Evolutionary conservation across 2,888 invertebrate genomes (phyloP), one percentile per base, ranked within the genome.

Genomic region (Muscina levida): DNA sequence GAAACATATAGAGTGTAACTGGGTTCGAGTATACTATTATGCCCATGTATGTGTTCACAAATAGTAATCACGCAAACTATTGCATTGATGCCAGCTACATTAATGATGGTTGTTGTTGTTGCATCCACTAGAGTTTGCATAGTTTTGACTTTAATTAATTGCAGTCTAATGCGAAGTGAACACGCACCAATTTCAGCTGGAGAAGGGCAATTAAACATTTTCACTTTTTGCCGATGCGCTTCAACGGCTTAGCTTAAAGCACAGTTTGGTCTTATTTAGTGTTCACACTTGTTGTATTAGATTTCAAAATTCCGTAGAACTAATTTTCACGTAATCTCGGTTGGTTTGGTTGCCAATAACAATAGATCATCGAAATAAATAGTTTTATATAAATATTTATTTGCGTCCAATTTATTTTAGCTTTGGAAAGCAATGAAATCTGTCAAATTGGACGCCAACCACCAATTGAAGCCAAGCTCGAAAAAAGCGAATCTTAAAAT

Each of bases 121-220:
- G 15, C 6, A 24, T 56, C 17, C 37, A 62, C 13, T 53, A 11
- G 66, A 10, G 22, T 71, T 56, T 74, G 51, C 56, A 74, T 68
- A 57, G 68, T 70, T 81, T 78, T 81, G 79, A 80, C 74, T 82
- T 80, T 72, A 82, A 82, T 79, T 83, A 82, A 77, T 82, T 83
- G 78, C 81, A 76, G 75, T 56, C 72, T 82, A 83, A 78, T 83
- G 83, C 56, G 72, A 72, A 76, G 65, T 76, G 79, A 83, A 72
- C 84, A 84, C 78, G 84, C 83, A 83, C 77, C 66, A 53, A 26
- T 37, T 56, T 77, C 72, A 44, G 44, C 72, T 72, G 39, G 57
- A 72, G 75, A 79, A 72, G 72, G 68, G 82, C 72, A 82, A 82
- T 82, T 82, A 78, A 82, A 48, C 53, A 79, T 78, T 82, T 82